Evolutionary conservation across 1,140 invertebrate species (phyloP).

Genomic region (Ostrea denselamellosa): DNA sequence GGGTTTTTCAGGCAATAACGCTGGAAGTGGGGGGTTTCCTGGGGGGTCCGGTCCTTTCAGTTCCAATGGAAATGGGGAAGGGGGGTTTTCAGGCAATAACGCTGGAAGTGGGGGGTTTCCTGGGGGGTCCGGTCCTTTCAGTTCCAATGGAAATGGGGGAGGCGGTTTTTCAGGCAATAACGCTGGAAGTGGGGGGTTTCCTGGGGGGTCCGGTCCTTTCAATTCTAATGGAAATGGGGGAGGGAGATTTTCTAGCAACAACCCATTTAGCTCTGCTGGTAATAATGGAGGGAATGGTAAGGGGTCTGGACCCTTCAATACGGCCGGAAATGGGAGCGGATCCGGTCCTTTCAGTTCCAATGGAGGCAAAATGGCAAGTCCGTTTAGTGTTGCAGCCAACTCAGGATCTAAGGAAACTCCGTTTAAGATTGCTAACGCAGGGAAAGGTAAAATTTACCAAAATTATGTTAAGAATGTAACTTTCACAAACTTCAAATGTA

Average conservation of each 20-base stretch:
- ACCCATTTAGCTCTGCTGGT: neutral
- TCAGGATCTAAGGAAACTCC: neutral
- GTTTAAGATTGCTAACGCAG: neutral
- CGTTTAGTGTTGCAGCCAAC: neutral
- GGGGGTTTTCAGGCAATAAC: neutral
- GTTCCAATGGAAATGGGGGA: neutral
- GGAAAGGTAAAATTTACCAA: neutral
- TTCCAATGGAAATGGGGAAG: too few species aligned
- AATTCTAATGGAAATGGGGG: neutral
- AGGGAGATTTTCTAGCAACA: neutral
- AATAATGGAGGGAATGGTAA: neutral
- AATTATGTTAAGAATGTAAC: too few species aligned
- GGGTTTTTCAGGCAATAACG: too few species aligned
- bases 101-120: neutral
- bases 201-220: neutral
- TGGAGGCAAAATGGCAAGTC: constrained; percentile 22
- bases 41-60: too few species aligned
- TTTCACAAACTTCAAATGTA: too few species aligned
- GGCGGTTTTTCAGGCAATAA: neutral
- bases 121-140: neutral
- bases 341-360: neutral
- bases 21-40: too few species aligned
- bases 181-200: neutral
- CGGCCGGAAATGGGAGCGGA: neutral
- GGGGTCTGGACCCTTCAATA: neutral